Base-by-base conservation (phyloP, 2,113 vertebrate species). In the Phalacrocorax aristotelis region DNA sequence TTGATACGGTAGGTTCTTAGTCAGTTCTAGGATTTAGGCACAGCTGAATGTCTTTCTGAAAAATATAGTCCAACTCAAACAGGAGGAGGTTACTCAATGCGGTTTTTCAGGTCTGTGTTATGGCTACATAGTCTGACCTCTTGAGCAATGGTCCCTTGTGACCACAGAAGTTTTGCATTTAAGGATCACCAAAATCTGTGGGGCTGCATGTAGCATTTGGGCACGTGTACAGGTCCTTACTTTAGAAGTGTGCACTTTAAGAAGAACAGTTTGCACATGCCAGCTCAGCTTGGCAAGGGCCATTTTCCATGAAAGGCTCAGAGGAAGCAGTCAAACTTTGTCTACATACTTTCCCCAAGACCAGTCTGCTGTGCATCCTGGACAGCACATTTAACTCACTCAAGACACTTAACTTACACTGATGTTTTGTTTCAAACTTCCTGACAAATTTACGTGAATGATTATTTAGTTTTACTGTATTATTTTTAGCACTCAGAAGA, bases 261-360 rank as follows among this genome's bases (percentile, higher is more conserved):
- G 90, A 91, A 95, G 79, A 89, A 87, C 86, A 89, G 87, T 38
- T 65, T 92, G 93, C 69, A 86, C 77, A 87, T 94, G 92, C 92
- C 96, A 95, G 92, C 74, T 86, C 77, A 57, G 89, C 77, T 97
- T 97, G 92, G 96, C 95, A 97, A 95, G 76, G 77, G 69, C 61
- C 44, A 72, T 97, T 94, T 97, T 97, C 93, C 94, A 95, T 92
- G 95, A 92, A 91, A 94, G 72, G 72, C 83, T 97, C 81, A 89
- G 91, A 96, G 97, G 89, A 97, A 95, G 77, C 91, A 96, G 83
- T 92, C 94, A 92, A 93, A 93, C 79, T 93, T 84, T 64, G 95
- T 93, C 95, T 96, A 97, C 91, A 95, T 96, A 96, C 71, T 97
- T 97, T 96, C 96, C 93, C 74, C 87, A 76, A 87, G 83, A 89